These are phyloP conservation scores for Arremon brunneinucha DNA, from an alignment of 2,797 vertebrate genomes.

Conservation along the genomic window DNA sequence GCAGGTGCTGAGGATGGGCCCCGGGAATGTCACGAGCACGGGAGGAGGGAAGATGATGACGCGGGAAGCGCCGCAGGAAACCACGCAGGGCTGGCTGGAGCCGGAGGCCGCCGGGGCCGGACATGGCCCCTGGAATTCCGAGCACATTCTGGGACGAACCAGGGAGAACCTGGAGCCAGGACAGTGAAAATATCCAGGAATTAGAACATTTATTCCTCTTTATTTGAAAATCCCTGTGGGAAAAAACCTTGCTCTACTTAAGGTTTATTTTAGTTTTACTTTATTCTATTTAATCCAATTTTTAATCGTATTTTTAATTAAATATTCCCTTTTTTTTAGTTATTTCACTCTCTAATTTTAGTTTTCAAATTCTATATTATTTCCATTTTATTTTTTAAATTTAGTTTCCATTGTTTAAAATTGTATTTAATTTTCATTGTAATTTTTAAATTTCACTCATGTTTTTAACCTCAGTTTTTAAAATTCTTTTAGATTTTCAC, in stretches of 20 bases:
- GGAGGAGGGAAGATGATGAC: constrained; percentile 48
- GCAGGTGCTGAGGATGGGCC: constrained; percentile 2
- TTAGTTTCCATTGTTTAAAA: fast-evolving
- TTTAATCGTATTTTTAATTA: not conserved
- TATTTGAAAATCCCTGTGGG: fast-evolving
- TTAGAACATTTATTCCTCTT: fast-evolving
- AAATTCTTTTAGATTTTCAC: fast-evolving
- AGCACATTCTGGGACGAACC: not conserved
- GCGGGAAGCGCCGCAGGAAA: not conserved
- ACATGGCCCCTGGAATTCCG: not conserved
- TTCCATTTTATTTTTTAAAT: not conserved
- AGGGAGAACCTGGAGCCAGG: not conserved
- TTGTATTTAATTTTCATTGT: not conserved
- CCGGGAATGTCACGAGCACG: not conserved
- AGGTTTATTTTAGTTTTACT: not conserved
- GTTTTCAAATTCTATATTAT: not conserved
- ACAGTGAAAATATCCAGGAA: fast-evolving
- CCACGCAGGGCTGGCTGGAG: not conserved
- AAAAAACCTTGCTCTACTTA: fast-evolving
- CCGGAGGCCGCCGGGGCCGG: not conserved
- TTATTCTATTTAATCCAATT: fast-evolving
- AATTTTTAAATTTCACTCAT: fast-evolving
- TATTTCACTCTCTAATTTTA: not conserved
- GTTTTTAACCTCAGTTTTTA: not conserved
- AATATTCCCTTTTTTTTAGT: too few relatives aligned